Percentiles rank a stretch among this genome's conserved stretches.
Conservation (phyloP, 2,888 invertebrate genomes). For the Orthosia gothica region DNA sequence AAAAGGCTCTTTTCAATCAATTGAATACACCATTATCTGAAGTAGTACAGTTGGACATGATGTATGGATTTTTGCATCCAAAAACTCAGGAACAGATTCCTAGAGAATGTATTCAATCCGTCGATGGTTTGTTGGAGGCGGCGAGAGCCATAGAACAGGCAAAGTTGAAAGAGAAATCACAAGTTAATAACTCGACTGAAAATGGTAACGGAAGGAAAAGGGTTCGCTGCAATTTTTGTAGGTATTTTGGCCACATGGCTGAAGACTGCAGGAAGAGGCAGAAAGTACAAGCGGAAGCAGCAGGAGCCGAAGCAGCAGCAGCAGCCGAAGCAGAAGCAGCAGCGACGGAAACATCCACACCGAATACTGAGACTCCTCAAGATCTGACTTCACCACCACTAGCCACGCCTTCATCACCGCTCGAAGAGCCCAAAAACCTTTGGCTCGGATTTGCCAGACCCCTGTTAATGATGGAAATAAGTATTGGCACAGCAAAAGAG, state of each 20-base stretch:
- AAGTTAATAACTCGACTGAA: background rate
- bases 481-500: slow-evolving; percentile 48
- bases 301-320: background rate
- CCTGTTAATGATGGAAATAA: slow-evolving; percentile 42
- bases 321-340: background rate
- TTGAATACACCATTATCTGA: slow-evolving; percentile 44
- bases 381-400: background rate
- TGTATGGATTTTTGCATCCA: slow-evolving; percentile 44
- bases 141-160: slow-evolving; percentile 47
- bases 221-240: slow-evolving; percentile 47
- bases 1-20: slow-evolving; percentile 44
- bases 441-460: background rate
- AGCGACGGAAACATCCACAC: background rate
- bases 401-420: background rate
- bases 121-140: slow-evolving; percentile 55
- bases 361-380: slow-evolving; percentile 2
- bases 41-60: slow-evolving; percentile 57
- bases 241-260: slow-evolving; percentile 30
- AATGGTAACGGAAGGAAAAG: slow-evolving; percentile 25
- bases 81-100: slow-evolving; percentile 47
- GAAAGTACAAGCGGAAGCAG: slow-evolving; percentile 23
- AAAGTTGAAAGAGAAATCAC: slow-evolving; percentile 10
- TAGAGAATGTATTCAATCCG: slow-evolving; percentile 41
- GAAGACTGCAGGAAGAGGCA: slow-evolving; percentile 47
- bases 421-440: background rate